Evolutionary conservation across 2,797 vertebrate genomes (phyloP).

Genomic region (Pempheris klunzingeri): DNA sequence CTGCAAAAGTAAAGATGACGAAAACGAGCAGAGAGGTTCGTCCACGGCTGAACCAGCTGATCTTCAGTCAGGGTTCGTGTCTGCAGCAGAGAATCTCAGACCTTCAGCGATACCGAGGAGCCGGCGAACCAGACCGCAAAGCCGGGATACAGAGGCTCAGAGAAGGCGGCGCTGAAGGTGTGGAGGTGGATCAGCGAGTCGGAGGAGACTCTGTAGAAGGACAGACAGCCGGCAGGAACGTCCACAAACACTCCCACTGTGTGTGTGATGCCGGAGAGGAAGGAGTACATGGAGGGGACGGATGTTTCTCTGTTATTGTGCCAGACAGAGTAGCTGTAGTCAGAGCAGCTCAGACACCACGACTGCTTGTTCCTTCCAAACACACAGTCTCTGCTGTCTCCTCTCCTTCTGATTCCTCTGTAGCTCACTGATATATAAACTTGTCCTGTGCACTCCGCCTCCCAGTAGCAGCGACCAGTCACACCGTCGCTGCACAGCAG

Average conservation of each 20-base stretch:
- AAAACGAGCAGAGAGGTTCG: no score
- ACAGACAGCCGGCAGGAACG: slow-evolving; percentile 15
- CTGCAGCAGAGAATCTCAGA: neutral
- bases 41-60: no score
- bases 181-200: slow-evolving; percentile 1
- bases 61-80: neutral
- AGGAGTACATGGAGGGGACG: neutral
- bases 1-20: no score
- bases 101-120: neutral
- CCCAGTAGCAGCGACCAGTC: slow-evolving; percentile 5
- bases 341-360: neutral
- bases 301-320: neutral
- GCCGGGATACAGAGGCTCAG: slow-evolving; percentile 5
- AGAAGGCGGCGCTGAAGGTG: slow-evolving; percentile 20
- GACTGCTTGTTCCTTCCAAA: neutral
- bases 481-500: neutral
- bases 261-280: neutral
- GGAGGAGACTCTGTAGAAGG: slow-evolving; percentile 1
- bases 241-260: slow-evolving; percentile 12
- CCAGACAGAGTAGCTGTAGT: neutral
- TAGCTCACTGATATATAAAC: neutral
- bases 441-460: neutral
- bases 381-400: neutral
- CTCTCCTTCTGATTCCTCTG: neutral
- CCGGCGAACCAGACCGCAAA: neutral